Base-by-base conservation (phyloP, 2,888 invertebrate genomes). In the Drosophila barbarae region DNA sequence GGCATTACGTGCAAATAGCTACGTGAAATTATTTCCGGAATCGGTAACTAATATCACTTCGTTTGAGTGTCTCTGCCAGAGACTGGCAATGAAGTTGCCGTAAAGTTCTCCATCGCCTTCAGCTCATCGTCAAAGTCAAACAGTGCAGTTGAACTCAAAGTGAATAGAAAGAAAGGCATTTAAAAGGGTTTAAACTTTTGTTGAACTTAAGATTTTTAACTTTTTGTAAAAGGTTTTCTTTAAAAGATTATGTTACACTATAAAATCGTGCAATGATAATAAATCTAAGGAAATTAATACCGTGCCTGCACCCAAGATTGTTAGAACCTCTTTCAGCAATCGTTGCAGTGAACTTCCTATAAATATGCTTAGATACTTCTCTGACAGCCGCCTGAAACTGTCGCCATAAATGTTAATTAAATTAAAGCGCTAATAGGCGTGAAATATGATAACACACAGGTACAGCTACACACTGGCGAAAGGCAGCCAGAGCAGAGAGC, bases 351-450 rank as follows among this genome's bases (percentile, higher is more conserved):
- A 13, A 26, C 34, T 32, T 57, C 36, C 39, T 28, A 34, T n/a
- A 44, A 41, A 34, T 38, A 34, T 5, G 13, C 46, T 18, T 46
- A 12, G 32, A 12, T 18, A 59, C 64, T 73, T 68, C 50, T 58
- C 69, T 47, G 63, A 65, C 54, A 77, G 72, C 70, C 64, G 63
- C 67, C 63, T 71, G 73, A 79, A 79, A 79, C 72, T 79, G 79
- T 75, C 79, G 71, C 69, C 79, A 79, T 83, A 85, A 85, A 83
- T 83, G 84, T 77, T 81, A 81, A 81, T 81, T 81, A 80, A 85
- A 81, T 81, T 80, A 83, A 76, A 79, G 74, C 70, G 84, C 81
- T 80, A 81, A 81, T 83, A 81, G 84, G 84, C 81, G 85, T 81
- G 74, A 81, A 81, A 83, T 81, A 77, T 77, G 84, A 81, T 81